These are phyloP conservation scores for Hucho hucho DNA, from an alignment of 2,113 vertebrate genomes.

Conservation along the genomic window DNA sequence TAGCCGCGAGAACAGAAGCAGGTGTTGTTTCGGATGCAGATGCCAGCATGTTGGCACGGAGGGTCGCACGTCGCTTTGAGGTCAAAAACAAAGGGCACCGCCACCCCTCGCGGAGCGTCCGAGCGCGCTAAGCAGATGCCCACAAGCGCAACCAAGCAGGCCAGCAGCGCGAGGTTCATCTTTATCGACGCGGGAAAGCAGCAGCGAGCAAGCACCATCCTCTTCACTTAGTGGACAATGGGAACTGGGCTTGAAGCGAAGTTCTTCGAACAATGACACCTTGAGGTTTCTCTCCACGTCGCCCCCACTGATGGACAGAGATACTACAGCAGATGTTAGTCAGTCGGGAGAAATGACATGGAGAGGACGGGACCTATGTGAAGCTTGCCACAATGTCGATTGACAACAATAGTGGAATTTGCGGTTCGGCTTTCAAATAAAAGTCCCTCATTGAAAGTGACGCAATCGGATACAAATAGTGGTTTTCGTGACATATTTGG, in stretches of 20 bases:
- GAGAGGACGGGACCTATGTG: neutral
- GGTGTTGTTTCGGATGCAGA: constrained; percentile 82
- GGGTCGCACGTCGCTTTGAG: constrained; percentile 72
- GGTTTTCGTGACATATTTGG: no score
- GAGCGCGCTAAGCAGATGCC: constrained; percentile 54
- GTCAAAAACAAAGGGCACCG: constrained; percentile 75
- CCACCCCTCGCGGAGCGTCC: constrained; percentile 69
- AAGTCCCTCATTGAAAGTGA: no score
- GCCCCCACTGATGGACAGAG: neutral
- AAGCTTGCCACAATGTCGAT: no score
- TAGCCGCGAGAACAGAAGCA: constrained; percentile 82
- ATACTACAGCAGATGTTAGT: neutral
- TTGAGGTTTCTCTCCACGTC: constrained; percentile 7
- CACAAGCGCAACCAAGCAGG: constrained; percentile 21
- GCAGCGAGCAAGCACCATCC: neutral
- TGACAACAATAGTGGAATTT: no score
- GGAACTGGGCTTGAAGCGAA: neutral
- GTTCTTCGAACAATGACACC: neutral
- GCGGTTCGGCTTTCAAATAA: no score
- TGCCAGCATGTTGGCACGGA: constrained; percentile 75
- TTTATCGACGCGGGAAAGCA: neutral
- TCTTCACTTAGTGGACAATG: neutral
- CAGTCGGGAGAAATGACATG: neutral
- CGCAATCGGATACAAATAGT: no score
- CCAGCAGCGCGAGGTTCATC: constrained; percentile 11